phyloP scores from a whole-genome alignment of 2,113 vertebrate genomes.

The Caretta caretta region DNA sequence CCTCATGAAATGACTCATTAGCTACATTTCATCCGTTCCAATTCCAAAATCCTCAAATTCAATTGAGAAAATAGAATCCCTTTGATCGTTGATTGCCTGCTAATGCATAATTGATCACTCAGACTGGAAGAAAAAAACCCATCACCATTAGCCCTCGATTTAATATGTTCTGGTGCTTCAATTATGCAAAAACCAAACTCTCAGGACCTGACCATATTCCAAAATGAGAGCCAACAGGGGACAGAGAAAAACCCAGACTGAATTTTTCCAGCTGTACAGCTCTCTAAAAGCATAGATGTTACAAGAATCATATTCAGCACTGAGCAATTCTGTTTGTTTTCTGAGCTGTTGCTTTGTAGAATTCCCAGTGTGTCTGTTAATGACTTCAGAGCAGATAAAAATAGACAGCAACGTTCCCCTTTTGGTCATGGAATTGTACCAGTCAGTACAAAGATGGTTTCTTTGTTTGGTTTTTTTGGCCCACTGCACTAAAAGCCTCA shows the following conservation, averaged over 20 bases:
- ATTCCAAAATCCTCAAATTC: conserved; percentile 66
- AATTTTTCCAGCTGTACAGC: conserved; percentile 62
- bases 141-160: conserved; percentile 59
- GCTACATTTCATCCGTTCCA: conserved; percentile 57
- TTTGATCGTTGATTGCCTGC: conserved; percentile 69
- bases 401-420: not conserved
- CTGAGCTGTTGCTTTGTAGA: conserved; percentile 36
- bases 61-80: conserved; percentile 55
- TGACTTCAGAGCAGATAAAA: conserved; percentile 24
- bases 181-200: conserved; percentile 58
- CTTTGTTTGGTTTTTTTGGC: conserved; percentile 11
- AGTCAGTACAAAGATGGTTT: not conserved
- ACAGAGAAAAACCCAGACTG: conserved; percentile 29
- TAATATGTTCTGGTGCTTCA: conserved; percentile 61
- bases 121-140: conserved; percentile 42
- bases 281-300: conserved; percentile 43
- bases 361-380: conserved; percentile 39
- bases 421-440: conserved; percentile 28
- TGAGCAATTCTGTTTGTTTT: conserved; percentile 56
- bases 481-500: conserved; percentile 41
- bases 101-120: conserved; percentile 74
- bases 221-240: conserved; percentile 43
- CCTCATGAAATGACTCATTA: conserved; percentile 56
- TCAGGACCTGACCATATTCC: conserved; percentile 56
- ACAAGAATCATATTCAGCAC: conserved; percentile 3